phyloP scores from a whole-genome alignment of 2,888 invertebrate species.

The Melipona bicolor region DNA sequence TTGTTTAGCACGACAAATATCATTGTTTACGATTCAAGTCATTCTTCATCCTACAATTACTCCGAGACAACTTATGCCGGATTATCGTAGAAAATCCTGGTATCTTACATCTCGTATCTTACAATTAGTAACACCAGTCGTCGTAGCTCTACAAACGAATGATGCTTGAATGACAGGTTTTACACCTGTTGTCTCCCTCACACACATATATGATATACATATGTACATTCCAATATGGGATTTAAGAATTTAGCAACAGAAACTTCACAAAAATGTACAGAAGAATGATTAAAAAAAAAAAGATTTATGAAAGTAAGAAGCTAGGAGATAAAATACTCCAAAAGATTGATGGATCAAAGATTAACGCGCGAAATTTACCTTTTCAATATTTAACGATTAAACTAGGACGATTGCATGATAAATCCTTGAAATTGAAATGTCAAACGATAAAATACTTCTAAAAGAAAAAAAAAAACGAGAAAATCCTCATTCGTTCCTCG shows the following conservation, averaged over 20 bases:
- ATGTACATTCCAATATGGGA: neutral
- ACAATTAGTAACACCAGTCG: neutral
- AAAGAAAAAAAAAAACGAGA: no score
- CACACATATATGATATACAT: neutral
- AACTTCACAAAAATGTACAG: no score
- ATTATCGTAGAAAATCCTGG: neutral
- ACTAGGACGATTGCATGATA: neutral
- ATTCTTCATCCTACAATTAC: neutral
- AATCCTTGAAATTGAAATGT: neutral
- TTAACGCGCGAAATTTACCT: neutral
- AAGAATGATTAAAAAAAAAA: neutral
- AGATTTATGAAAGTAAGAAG: neutral
- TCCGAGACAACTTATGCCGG: neutral
- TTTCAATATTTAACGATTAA: neutral
- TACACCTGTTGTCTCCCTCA: neutral
- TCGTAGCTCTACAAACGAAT: neutral
- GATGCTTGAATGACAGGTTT: neutral
- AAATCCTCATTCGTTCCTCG: no score
- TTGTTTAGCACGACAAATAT: neutral
- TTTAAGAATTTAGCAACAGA: no score
- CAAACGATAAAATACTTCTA: neutral
- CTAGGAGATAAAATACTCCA: neutral
- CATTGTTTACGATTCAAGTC: neutral
- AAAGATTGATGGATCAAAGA: neutral
- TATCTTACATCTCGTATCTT: neutral